Base-by-base conservation (phyloP, 64 coral and sea anemone genomes). In the Orbicella faveolata region DNA sequence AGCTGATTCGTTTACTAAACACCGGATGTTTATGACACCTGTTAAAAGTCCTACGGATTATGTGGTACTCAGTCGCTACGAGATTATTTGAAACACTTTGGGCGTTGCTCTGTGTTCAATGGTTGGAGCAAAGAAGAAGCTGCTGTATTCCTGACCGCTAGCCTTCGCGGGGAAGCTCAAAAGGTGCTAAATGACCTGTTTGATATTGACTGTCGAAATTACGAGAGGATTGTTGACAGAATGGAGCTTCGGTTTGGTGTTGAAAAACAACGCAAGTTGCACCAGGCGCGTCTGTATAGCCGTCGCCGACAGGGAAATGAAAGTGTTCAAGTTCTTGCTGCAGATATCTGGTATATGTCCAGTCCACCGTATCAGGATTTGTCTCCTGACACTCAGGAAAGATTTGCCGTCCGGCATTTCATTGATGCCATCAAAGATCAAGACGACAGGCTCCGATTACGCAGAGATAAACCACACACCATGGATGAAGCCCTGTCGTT, bases 251-350 rank as follows among this genome's bases (percentile, higher is more conserved):
- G 57, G 51, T 91, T 88, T 78, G 89, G 78, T 73, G 85, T 89
- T 23, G 78, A 91, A 75, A 95, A 81, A 59, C 89, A 95, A 39
- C 51, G 48, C 2, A 69, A 95, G 53, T 73, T 95, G 78, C 89
- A 95, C 53, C 93, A 95, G 59, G 93, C 77, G 14, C 70, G 89
- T 36, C 39, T 95, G 25, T 68, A 88, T 15, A 91, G 63, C 59
- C 83, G 89, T 35, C 68, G 57, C 54, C 93, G 88, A 53, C 70
- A 65, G 9, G 77, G 87, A 73, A 79, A 85, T 36, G 89, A 95
- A 81, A 83, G 84, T 52, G 34, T 83, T 83, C 52, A 83, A 84
- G 73, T 48, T 39, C 76, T 88, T 61, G 88, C 83, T 34, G 59
- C 79, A 34, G 68, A 90, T 76, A 94, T 94, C 5, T 19, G 92